Percentiles rank a stretch among this genome's conserved stretches.
These are phyloP conservation scores for Spatula versicolor DNA, from an alignment of 2,797 vertebrate genomes.

Conservation along the genomic window DNA sequence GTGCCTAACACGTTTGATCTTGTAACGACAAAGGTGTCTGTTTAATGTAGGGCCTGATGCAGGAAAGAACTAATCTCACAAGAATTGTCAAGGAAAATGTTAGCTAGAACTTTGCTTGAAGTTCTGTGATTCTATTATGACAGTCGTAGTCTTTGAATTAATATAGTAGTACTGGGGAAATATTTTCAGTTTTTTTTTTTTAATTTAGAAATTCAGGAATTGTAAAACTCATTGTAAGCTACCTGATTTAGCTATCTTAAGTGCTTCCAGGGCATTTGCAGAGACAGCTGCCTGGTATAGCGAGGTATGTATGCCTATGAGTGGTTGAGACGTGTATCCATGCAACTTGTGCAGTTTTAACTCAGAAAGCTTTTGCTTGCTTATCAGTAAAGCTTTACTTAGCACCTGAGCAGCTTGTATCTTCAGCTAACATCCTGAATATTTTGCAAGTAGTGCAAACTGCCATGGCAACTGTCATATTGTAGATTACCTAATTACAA, in stretches of 20 bases:
- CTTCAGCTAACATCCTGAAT: too few relatives aligned
- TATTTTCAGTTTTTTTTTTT: background rate
- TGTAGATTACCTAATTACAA: rapidly evolving
- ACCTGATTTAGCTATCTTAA: background rate
- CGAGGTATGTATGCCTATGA: background rate
- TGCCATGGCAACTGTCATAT: too few relatives aligned
- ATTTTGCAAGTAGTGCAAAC: background rate
- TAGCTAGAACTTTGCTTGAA: background rate
- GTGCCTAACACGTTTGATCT: background rate
- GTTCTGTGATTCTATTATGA: background rate
- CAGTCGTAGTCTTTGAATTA: background rate
- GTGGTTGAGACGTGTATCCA: background rate
- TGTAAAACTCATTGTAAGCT: background rate
- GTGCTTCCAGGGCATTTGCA: background rate
- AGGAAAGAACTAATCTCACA: background rate
- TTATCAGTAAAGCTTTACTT: background rate
- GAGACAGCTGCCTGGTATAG: background rate
- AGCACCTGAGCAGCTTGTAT: background rate
- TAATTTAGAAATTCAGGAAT: background rate
- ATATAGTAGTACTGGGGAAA: too few relatives aligned
- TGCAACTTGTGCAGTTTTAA: background rate
- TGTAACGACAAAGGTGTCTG: background rate
- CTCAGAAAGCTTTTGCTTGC: background rate
- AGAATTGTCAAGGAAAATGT: background rate
- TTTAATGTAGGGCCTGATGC: rapidly evolving